Base-by-base conservation (phyloP, 1,140 invertebrate species). In the Marisa cornuarietis region DNA sequence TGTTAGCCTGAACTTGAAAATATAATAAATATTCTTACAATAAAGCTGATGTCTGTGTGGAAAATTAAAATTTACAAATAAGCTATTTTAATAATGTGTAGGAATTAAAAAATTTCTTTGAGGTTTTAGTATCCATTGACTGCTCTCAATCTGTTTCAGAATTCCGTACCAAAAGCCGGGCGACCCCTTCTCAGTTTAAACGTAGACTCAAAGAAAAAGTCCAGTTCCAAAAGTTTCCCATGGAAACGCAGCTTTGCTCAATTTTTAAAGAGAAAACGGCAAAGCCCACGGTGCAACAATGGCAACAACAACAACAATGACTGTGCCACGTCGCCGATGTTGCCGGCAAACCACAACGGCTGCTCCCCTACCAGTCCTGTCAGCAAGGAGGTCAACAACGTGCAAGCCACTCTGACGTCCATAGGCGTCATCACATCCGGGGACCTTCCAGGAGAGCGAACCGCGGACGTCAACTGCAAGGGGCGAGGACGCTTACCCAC, bases 221-320 rank as follows among this genome's bases (percentile, higher is more conserved):
- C 78, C 51, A 76, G 65, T 78, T 76, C 82, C 49, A 87, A 87
- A 82, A 84, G 74, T 74, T 84, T 83, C 73, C 81, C 85, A 22
- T 87, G 86, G 86, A 87, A 84, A 82, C 82, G 83, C 83, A 84
- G 86, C 79, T 86, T 87, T 83, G 85, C 83, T 66, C 86, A 87
- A 75, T 87, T 87, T 80, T 81, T 87, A 71, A 85, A 82, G 80
- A 82, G 85, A 71, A 86, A 83, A 71, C 79, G 82, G 62, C 75
- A 78, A 81, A 85, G 69, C n/a, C 78, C 78, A 51, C 63, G 76
- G 42, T 63, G 69, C 78, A 80, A 71, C 75, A 82, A 76, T 74
- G 79, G 73, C 79, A 83, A 74, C 81, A 85, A 83, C 81, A 86
- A 83, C 81, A 83, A 84, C 76, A 85, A 81, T 73, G 79, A 85